Evolutionary conservation across 2,888 invertebrate species (phyloP).

Genomic region (Hirtodrosophila confusa): DNA sequence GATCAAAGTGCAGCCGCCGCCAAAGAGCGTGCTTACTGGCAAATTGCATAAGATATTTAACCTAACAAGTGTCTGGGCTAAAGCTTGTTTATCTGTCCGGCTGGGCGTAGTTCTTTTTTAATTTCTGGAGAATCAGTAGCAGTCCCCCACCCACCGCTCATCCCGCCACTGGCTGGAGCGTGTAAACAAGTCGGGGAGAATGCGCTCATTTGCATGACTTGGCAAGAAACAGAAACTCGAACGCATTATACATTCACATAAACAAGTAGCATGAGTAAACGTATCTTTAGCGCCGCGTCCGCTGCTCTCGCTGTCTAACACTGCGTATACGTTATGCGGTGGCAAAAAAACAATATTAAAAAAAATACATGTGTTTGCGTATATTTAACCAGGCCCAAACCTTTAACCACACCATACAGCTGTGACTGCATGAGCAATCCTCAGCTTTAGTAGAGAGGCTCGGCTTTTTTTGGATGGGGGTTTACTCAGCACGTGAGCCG

Average conservation of each 20-base stretch:
- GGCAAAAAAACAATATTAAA: neutral
- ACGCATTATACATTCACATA: constrained; percentile 36
- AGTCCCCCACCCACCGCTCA: neutral
- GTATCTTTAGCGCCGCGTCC: constrained; percentile 18
- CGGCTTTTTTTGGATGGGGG: constrained; percentile 50
- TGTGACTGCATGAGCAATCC: constrained; percentile 40
- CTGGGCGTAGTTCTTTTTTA: constrained; percentile 7
- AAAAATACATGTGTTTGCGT: too few relatives aligned
- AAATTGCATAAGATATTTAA: constrained; percentile 24
- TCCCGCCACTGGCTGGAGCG: constrained; percentile 6
- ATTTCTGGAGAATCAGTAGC: constrained; percentile 11
- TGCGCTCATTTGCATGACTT: constrained; percentile 71
- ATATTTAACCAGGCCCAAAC: constrained; percentile 5
- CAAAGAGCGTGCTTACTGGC: too few relatives aligned
- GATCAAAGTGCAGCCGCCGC: constrained; percentile 36
- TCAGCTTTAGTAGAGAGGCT: constrained; percentile 40
- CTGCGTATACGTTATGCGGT: constrained; percentile 32
- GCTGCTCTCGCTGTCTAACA: constrained; percentile 16
- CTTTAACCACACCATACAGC: constrained; percentile 27
- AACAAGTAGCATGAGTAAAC: constrained; percentile 57
- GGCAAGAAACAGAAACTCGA: constrained; percentile 46
- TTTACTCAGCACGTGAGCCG: constrained; percentile 67
- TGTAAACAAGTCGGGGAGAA: constrained; percentile 51
- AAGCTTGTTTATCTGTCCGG: constrained; percentile 16
- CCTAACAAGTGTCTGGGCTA: constrained; percentile 20